Evolutionary conservation across 2,113 vertebrate genomes (phyloP).

Genomic region (Copsychus sechellarum): DNA sequence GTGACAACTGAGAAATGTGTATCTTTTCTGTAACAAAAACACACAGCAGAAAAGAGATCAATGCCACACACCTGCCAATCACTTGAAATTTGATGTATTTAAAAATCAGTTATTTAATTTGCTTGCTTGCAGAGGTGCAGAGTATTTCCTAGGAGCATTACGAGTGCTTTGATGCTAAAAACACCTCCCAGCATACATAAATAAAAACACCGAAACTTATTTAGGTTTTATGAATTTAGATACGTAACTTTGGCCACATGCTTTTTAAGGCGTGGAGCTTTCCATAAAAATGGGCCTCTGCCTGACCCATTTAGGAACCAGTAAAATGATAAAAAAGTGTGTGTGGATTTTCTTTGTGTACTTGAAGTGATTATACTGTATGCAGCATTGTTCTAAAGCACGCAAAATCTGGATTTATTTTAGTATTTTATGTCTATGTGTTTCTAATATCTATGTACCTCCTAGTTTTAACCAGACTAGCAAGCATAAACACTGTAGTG

Average conservation of each 20-base stretch:
- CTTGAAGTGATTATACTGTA: neutral
- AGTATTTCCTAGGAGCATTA: neutral
- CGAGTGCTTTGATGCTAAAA: neutral
- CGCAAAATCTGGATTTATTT: neutral
- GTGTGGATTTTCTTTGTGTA: neutral
- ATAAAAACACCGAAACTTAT: neutral
- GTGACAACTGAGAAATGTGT: neutral
- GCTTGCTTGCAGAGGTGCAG: neutral
- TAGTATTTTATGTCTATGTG: neutral
- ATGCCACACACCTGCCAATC: neutral
- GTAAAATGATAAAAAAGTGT: neutral
- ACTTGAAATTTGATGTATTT: neutral
- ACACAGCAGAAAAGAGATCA: neutral
- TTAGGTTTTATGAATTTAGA: neutral
- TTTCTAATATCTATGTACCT: conserved; percentile 15
- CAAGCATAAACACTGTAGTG: conserved; percentile 17
- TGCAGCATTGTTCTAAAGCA: neutral
- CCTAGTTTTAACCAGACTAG: conserved; percentile 19
- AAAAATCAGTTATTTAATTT: neutral
- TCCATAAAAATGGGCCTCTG: neutral
- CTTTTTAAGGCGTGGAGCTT: neutral
- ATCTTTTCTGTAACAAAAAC: neutral
- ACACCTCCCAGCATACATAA: neutral
- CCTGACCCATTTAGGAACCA: conserved; percentile 24
- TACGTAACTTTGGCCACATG: neutral